phyloP scores from a whole-genome alignment of 2,888 invertebrate genomes.

The Eudemis profundana region DNA sequence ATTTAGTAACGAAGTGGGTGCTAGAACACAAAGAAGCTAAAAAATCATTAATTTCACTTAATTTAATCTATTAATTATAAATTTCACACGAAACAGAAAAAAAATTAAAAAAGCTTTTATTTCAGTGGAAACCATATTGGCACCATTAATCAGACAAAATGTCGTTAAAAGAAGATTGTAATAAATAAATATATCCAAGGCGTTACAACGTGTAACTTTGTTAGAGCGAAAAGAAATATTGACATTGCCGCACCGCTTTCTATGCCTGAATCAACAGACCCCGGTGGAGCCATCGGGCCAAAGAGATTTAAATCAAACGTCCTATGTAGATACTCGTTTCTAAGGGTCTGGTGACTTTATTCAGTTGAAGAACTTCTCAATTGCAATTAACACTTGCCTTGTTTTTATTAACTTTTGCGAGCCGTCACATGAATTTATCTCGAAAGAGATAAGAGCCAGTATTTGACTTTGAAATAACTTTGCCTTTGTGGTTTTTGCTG shows the following conservation, averaged over 20 bases:
- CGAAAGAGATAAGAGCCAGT: background rate
- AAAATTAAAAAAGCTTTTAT: background rate
- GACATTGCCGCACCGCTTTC: slow-evolving; percentile 29
- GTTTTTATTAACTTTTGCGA: background rate
- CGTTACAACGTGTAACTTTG: slow-evolving; percentile 24
- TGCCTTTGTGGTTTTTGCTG: background rate
- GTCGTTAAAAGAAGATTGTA: slow-evolving; percentile 14
- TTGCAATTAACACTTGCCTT: slow-evolving; percentile 22
- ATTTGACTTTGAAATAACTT: background rate
- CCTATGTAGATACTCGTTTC: slow-evolving; percentile 15
- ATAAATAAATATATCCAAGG: slow-evolving; percentile 30
- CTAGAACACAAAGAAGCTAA: too few species aligned
- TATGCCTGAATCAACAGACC: slow-evolving; percentile 31
- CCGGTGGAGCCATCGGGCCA: slow-evolving; percentile 15
- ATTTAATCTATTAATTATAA: too few species aligned
- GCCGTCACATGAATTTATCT: background rate
- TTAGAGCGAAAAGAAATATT: slow-evolving; percentile 33
- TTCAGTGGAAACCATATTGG: background rate
- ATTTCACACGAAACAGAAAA: background rate
- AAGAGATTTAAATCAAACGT: slow-evolving; percentile 19
- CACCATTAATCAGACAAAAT: slow-evolving; percentile 15
- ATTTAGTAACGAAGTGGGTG: too few species aligned
- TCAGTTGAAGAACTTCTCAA: background rate
- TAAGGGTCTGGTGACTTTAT: background rate
- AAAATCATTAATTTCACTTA: too few species aligned